A percentile compares a stretch with the other conserved stretches of the same genome.
Evolutionary conservation across 2,888 invertebrate genomes (phyloP).

Genomic region (Cheilosia scutellata): DNA sequence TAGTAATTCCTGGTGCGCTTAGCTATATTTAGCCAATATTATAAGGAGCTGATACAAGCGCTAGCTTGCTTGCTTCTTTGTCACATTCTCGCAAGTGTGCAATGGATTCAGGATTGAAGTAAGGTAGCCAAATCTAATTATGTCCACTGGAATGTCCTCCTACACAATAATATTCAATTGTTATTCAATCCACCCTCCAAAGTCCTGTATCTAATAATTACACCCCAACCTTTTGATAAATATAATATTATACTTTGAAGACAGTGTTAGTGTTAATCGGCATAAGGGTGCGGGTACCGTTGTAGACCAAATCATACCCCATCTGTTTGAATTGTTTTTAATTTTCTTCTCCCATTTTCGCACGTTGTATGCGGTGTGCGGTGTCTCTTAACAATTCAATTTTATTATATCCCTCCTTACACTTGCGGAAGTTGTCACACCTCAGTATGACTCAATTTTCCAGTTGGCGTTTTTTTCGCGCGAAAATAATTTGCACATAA

Average conservation of each 20-base stretch:
- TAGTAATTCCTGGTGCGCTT: too few species aligned
- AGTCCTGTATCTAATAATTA: not conserved
- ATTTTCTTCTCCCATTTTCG: conserved; percentile 27
- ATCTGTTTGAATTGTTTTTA: conserved; percentile 42
- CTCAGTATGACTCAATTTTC: conserved; percentile 58
- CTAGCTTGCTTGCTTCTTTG: too few species aligned
- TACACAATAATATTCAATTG: not conserved
- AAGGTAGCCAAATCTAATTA: too few species aligned
- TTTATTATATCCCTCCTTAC: conserved; percentile 21
- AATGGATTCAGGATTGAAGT: too few species aligned
- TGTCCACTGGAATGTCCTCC: not conserved
- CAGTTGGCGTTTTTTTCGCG: conserved; percentile 20
- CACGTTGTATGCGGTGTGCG: not conserved
- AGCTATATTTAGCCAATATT: too few species aligned
- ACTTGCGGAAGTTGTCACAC: conserved; percentile 46
- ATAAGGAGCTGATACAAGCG: too few species aligned
- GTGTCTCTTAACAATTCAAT: conserved; percentile 51
- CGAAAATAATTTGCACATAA: conserved; percentile 59
- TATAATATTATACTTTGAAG: not conserved
- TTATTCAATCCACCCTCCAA: not conserved
- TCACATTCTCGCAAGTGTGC: too few species aligned
- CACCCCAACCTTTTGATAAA: not conserved
- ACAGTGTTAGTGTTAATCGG: conserved; percentile 6
- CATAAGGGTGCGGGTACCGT: not conserved
- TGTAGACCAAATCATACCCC: not conserved